phyloP scores from a whole-genome alignment of 2,797 vertebrate species.

The Typhlichthys subterraneus region DNA sequence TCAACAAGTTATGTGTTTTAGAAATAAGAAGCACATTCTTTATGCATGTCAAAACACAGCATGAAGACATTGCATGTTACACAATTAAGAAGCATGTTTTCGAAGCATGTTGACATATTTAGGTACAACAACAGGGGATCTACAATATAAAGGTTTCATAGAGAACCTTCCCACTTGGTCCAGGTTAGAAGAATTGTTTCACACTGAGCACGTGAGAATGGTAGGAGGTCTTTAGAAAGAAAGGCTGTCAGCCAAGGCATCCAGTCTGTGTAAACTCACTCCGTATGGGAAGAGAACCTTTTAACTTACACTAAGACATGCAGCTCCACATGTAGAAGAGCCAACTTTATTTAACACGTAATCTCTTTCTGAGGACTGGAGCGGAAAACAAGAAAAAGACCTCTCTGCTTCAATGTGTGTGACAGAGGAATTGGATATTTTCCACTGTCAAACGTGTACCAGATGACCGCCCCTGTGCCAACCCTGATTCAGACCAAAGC shows the following conservation, averaged over 20 bases:
- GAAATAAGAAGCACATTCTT: no score
- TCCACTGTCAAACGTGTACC: conserved; percentile 77
- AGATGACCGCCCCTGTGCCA: conserved; percentile 79
- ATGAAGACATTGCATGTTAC: no score
- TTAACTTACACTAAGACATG: conserved; percentile 52
- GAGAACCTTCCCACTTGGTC: conserved; percentile 15
- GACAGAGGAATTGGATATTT: conserved; percentile 74
- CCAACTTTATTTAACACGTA: conserved; percentile 44
- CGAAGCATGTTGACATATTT: not conserved
- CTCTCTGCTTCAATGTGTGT: conserved; percentile 79
- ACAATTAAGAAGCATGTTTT: no score
- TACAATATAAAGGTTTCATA: not conserved
- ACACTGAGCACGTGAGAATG: conserved; percentile 42
- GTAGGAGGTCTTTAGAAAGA: conserved; percentile 72
- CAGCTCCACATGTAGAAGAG: conserved; percentile 55
- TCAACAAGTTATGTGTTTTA: no score
- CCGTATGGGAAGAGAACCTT: conserved; percentile 55
- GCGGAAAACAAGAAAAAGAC: conserved; percentile 60
- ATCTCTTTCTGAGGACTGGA: conserved; percentile 56
- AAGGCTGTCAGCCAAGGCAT: conserved; percentile 56
- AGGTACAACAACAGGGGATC: not conserved
- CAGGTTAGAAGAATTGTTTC: conserved; percentile 9
- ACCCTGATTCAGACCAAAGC: conserved; percentile 77
- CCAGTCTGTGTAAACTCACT: conserved; percentile 63
- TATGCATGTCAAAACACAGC: no score